Conservation (phyloP, 2,888 invertebrate species). For the Cosmia pyralina region DNA sequence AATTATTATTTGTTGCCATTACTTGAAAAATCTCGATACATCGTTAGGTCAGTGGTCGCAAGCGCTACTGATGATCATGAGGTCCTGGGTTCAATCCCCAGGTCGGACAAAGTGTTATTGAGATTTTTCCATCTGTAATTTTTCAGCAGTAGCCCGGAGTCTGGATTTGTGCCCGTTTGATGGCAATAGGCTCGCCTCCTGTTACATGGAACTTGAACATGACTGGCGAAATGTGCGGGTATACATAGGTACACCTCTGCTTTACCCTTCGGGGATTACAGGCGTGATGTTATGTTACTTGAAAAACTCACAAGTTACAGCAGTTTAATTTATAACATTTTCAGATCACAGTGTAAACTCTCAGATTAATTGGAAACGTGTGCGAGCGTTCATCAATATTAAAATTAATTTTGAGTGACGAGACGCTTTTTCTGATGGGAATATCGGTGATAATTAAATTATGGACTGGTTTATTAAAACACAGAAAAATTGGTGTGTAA, state of each 20-base stretch:
- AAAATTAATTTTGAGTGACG: conserved; percentile 46
- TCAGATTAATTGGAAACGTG: conserved; percentile 52
- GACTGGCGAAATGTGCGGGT: neutral
- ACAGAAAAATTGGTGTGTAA: conserved; percentile 7
- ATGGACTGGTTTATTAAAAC: conserved; percentile 6
- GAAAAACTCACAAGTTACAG: neutral
- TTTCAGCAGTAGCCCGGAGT: neutral
- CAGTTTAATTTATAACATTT: conserved; percentile 28
- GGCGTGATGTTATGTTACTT: neutral
- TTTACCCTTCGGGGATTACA: neutral
- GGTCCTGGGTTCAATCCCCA: neutral
- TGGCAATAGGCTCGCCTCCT: neutral
- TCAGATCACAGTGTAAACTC: conserved; percentile 48
- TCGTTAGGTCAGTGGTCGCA: neutral
- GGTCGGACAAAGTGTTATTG: neutral
- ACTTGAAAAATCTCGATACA: neutral
- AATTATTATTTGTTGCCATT: too few species aligned
- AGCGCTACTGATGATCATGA: neutral
- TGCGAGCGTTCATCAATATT: conserved; percentile 45
- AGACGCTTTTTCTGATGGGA: conserved; percentile 10
- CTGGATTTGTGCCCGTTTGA: neutral
- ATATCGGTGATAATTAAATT: conserved; percentile 44
- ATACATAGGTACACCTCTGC: neutral
- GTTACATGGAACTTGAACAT: neutral
- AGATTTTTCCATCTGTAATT: neutral